phyloP scores from a whole-genome alignment of 1,140 invertebrate species.

The Drosophila rufa region DNA sequence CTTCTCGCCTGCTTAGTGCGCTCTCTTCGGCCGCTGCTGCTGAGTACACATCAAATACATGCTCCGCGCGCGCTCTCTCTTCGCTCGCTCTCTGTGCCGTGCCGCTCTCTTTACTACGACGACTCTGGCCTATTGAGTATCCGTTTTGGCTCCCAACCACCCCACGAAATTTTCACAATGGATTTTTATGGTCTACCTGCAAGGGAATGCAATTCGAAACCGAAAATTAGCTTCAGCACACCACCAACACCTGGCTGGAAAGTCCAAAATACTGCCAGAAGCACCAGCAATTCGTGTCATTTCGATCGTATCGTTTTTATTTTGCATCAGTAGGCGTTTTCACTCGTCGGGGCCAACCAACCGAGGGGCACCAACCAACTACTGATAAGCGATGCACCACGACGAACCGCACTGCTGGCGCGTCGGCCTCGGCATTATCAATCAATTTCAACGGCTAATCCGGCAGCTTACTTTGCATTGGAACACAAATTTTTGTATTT shows the following conservation, averaged over 20 bases:
- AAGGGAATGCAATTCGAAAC: slow-evolving; percentile 57
- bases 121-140: slow-evolving; percentile 66
- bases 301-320: slow-evolving; percentile 2
- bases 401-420: background rate
- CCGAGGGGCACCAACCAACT: slow-evolving; percentile 1
- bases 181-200: slow-evolving; percentile 80
- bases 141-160: slow-evolving; percentile 77
- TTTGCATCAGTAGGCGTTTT: slow-evolving; percentile 50
- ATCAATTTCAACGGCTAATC: background rate
- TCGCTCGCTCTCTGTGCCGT: slow-evolving; percentile 46
- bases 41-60: slow-evolving; percentile 76
- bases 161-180: slow-evolving; percentile 81
- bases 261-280: background rate
- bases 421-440: background rate
- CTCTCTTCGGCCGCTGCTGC: slow-evolving; percentile 66
- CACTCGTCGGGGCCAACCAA: slow-evolving; percentile 13
- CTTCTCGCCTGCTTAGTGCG: slow-evolving; percentile 55
- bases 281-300: slow-evolving; percentile 3
- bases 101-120: slow-evolving; percentile 46
- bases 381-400: background rate
- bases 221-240: slow-evolving; percentile 14
- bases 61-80: slow-evolving; percentile 49
- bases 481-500: slow-evolving; percentile 60
- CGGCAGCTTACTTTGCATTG: slow-evolving; percentile 70
- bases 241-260: background rate